Base-by-base conservation (phyloP, 2,888 invertebrate genomes). In the Pogonocherus hispidulus region DNA sequence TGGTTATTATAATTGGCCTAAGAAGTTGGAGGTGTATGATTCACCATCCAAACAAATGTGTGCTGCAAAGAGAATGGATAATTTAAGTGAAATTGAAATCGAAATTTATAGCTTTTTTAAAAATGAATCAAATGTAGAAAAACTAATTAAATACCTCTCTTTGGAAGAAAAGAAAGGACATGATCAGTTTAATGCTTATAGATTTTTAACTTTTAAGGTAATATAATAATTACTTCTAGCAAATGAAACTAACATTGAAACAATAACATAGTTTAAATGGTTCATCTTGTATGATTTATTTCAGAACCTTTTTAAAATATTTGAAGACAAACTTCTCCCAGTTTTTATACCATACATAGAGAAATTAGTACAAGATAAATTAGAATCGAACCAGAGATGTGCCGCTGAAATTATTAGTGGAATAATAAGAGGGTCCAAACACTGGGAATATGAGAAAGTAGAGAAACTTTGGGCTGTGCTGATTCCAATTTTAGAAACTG, bases 161-260 rank as follows among this genome's bases (percentile, higher is more conserved):
- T 86, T 95, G 54, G 97, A 97, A 81, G 96, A 95, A 79, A 93
- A 94, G 83, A 96, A 96, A 80, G 94, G 93, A 20, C 91, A 90
- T 69, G 95, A 96, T 81, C 92, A 92, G 81, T 96, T 96, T 82
- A 92, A 90, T 78, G 87, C 88, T 0, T 87, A 88, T 52, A 87
- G 91, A 56, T 93, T 91, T 84, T 86, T 89, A 9, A 84, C 96
- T 66, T 94, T 95, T 81, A 93, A 93, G 88, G 93, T 93, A 78
- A n/a, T n/a, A n/a, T n/a, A n/a, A 84, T 56, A 64, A 27, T 22
- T 23, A 19, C 11, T 2, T 49, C 3, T 18, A 14, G 14, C 16
- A 46, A 0, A 16, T 46, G 9, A 46, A 6, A 16, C 18, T 2
- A n/a, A n/a, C n/a, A n/a, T n/a, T n/a, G n/a, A n/a, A n/a, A n/a